Base-by-base conservation (phyloP, 2,797 vertebrate species). In the Prunella strophiata region DNA sequence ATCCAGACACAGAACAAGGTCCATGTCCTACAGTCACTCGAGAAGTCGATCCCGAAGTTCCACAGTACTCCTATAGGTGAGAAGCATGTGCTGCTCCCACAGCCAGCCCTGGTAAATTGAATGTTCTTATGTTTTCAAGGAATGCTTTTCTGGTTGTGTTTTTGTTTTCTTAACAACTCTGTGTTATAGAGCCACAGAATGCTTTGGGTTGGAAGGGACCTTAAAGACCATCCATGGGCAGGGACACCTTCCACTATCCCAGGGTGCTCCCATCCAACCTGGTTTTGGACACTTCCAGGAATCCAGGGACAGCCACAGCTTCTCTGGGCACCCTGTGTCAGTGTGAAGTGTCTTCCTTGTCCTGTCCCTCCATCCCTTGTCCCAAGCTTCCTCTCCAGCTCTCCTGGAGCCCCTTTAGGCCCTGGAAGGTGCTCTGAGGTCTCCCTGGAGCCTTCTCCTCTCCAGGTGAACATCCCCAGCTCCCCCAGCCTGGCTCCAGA, bases 61-160 rank as follows among this genome's bases (percentile, higher is more conserved):
- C 89, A 99, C 98, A n/a, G 0, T 99, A 98, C 17, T 99, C 99
- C 1, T 99, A 98, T 7, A 99, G 99, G 99, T 99, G 68, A 95
- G 97, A 52, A 4, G 7, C 8, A 9, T 21, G 30, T 52, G 61
- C 51, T 74, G 0, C 36, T 85, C 55, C 62, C 26, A 3, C 45
- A 23, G n/a, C 54, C 70, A 61, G 10, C n/a, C 4, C 0, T 17
- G 16, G 4, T 6, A 34, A 14, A 52, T 2, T 12, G 20, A 19
- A 43, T 26, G 15, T 34, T 62, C 13, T n/a, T 2, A 0, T 4
- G 1, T 11, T 70, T 40, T 52, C 57, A 43, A 36, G 51, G 29
- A 27, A 2, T 7, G 7, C 7, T 65, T 38, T 27, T 21, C 13
- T 66, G 3, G 7, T 67, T 13, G 0, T 0, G 1, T 5, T 26